Conservation (phyloP, 2,113 vertebrate genomes). For the Garra rufa region DNA sequence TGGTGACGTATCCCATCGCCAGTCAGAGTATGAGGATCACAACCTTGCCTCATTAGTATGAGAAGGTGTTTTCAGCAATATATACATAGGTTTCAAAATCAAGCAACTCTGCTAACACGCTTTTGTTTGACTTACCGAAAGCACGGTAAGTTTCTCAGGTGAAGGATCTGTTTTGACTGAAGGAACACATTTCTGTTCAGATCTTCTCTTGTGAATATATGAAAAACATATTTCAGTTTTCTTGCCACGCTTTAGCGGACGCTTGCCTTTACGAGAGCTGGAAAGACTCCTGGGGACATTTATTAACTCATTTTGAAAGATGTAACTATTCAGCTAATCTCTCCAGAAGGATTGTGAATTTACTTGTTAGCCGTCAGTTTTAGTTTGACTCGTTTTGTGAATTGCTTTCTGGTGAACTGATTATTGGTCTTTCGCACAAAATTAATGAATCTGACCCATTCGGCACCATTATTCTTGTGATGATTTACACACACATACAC, state of each 20-base stretch:
- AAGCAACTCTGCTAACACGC: not conserved
- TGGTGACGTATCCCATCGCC: slow-evolving; percentile 96
- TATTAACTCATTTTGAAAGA: slow-evolving; percentile 12
- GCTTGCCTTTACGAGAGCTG: not conserved
- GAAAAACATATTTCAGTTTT: not conserved
- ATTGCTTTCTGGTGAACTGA: slow-evolving; percentile 57
- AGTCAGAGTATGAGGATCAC: slow-evolving; percentile 99
- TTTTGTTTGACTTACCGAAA: not conserved
- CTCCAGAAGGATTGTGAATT: slow-evolving; percentile 9
- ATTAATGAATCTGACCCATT: slow-evolving; percentile 33
- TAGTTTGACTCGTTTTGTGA: slow-evolving; percentile 51
- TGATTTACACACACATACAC: not conserved
- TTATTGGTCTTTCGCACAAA: slow-evolving; percentile 59
- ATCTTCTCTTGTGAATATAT: not conserved
- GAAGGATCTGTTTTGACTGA: not conserved
- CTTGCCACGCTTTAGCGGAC: too few species aligned
- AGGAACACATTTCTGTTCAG: slow-evolving; percentile 6
- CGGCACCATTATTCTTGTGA: slow-evolving; percentile 23
- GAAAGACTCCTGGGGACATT: not conserved
- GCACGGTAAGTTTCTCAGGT: not conserved
- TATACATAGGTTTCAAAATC: not conserved
- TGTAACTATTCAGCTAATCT: slow-evolving; percentile 7
- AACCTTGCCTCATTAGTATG: slow-evolving; percentile 88
- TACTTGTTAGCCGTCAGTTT: slow-evolving; percentile 5
- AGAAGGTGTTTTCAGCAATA: not conserved